Evolutionary conservation across 2,888 invertebrate species (phyloP), one percentile per base, ranked within the genome.

Genomic region (Gonocerus acuteangulatus): DNA sequence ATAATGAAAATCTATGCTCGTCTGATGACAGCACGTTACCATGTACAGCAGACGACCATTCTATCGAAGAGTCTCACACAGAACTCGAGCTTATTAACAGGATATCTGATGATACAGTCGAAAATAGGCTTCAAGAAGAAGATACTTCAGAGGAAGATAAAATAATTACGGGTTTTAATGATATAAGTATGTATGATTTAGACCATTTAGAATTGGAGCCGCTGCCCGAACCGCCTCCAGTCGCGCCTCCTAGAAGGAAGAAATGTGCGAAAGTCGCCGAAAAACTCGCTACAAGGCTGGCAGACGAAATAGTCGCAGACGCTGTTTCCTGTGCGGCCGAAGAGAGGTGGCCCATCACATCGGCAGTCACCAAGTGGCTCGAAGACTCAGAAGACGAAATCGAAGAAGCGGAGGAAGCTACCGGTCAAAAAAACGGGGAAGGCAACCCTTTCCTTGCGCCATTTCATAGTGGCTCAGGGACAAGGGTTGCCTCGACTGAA

Each of bases 281-380:
- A 56, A 66, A 61, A 57, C 32, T 57, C 22, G 66, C 64, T 15
- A 44, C 60, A 13, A 61, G 36, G 39, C 22, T 61, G 11, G 34
- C 48, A n/a, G 54, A 61, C 15, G 59, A 48, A 45, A 59, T 59
- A 59, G 48, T 59, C 6, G 22, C 39, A 34, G 59, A 48, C 3
- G 59, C 59, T 47, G 21, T 48, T 42, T 48, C 59, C 7, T 23
- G 39, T 18, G 57, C 57, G 45, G 57, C 57, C 27, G 23, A 39
- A 11, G 45, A 57, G 32, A 45, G 57, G 47, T 57, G 67, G 22
- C 80, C 80, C 11, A 79, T 83, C 61, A 82, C 81, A 2, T 74
- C 77, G 48, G 82, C 82, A 1, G 82, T 83, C 1, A 80, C 76
- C 49, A 77, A 80, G 59, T 83, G 83, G 83, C 75, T 82, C 67